Conservation (phyloP, 2,888 invertebrate genomes). For the Eremobia ochroleuca region DNA sequence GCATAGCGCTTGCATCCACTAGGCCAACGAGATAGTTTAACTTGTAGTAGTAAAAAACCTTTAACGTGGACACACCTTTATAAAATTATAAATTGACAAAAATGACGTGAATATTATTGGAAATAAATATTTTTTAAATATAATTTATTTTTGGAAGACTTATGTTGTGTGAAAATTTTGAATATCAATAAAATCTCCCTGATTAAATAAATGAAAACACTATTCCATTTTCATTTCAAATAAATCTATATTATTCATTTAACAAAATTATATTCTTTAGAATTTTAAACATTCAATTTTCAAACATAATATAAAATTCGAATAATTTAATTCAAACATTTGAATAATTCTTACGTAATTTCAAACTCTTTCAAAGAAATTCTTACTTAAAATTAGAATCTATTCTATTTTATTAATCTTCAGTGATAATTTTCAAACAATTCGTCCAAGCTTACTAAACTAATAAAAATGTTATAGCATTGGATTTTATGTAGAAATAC, state of each 20-base stretch:
- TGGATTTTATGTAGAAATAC: conserved; percentile 41
- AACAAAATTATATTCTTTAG: conserved; percentile 22
- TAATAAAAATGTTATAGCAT: conserved; percentile 52
- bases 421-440: conserved; percentile 32
- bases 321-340: conserved; percentile 11
- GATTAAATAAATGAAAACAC: conserved; percentile 13
- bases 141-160: conserved; percentile 61
- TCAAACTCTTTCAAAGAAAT: conserved; percentile 21
- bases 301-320: conserved; percentile 30
- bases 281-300: not conserved
- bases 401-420: conserved; percentile 29
- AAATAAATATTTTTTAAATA: conserved; percentile 22
- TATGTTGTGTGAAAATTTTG: conserved; percentile 31
- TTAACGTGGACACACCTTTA: conserved; percentile 32
- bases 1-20: not conserved
- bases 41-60: not conserved
- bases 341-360: conserved; percentile 21
- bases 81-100: not conserved
- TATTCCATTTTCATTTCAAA: conserved; percentile 30
- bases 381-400: conserved; percentile 34
- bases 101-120: not conserved
- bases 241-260: conserved; percentile 26
- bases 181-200: conserved; percentile 16
- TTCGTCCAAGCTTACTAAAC: conserved; percentile 34
- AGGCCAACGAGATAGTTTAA: not conserved